Evolutionary conservation across 1,140 invertebrate species (phyloP).

Genomic region (Lepidostoma basale): DNA sequence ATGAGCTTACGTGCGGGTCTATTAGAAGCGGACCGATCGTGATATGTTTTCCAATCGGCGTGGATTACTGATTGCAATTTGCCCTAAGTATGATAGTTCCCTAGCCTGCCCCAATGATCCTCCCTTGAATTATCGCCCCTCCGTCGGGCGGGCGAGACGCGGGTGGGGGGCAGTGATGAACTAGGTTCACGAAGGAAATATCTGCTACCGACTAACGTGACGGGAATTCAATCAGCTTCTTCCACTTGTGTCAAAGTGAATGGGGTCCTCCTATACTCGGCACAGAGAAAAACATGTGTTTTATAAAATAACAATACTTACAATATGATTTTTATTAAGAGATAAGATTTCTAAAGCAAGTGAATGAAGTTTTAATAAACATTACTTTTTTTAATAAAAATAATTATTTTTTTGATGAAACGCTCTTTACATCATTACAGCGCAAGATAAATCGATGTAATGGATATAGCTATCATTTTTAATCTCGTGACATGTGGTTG

Average conservation of each 20-base stretch:
- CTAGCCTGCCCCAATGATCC: not conserved
- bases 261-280: not conserved
- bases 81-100: conserved; percentile 23
- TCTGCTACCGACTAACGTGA: conserved; percentile 28
- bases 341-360: too few relatives aligned
- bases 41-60: conserved; percentile 23
- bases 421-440: too few relatives aligned
- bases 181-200: conserved; percentile 21
- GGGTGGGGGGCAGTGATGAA: conserved; percentile 22
- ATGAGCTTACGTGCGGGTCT: conserved; percentile 11
- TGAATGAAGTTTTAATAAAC: too few relatives aligned
- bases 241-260: conserved; percentile 16
- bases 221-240: conserved; percentile 36
- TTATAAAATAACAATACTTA: too few relatives aligned
- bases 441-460: too few relatives aligned
- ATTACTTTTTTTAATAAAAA: too few relatives aligned
- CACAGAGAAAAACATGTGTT: not conserved
- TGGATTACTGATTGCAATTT: conserved; percentile 29
- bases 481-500: too few relatives aligned
- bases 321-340: too few relatives aligned
- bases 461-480: too few relatives aligned
- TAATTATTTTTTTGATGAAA: too few relatives aligned
- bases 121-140: conserved; percentile 13
- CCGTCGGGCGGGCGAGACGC: not conserved
- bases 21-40: not conserved